Base-by-base conservation (phyloP, 2,113 vertebrate genomes). In the Cettia cetti region DNA sequence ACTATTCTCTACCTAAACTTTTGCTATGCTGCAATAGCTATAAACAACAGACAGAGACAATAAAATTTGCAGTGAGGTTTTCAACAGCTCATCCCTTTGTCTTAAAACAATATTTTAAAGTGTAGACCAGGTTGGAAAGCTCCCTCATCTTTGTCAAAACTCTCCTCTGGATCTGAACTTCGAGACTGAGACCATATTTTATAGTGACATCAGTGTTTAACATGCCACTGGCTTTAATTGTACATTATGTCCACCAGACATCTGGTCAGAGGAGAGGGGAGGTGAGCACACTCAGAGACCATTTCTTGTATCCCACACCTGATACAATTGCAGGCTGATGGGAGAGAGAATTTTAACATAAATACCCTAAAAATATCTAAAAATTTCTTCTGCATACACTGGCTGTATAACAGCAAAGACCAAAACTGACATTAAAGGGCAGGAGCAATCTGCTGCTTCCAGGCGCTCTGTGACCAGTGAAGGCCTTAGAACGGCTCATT, bases 401-500 rank as follows among this genome's bases (percentile, higher is more conserved):
- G 57, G 64, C 68, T 96, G 19, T 60, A 20, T 63, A 95, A 70
- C 47, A 59, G 61, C 82, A 50, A 95, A 95, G 89, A 96, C 88
- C 54, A 94, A 89, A 92, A 61, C 75, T 86, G 92, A 92, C 94
- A 90, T 93, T 94, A 92, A 81, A 93, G 92, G 93, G 83, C 94
- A 96, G 71, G 65, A 96, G 94, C 80, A 96, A 94, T 96, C 93
- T 96, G 96, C 93, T 96, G 95, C 91, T 96, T 77, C 89, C 93
- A 96, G 94, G 88, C 13, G 0, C 78, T 94, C 94, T 92, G 92
- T 92, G 96, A 95, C 95, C 97, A 97, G 91, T 63, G 90, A 84
- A 89, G 92, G 96, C 96, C 94, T 95, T 94, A 83, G 92, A 96
- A 96, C 2, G 45, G 93, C 96, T 97, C 96, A 97, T 97, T 97